phyloP scores from a whole-genome alignment of 2,113 vertebrate species.

The Pitta sordida region DNA sequence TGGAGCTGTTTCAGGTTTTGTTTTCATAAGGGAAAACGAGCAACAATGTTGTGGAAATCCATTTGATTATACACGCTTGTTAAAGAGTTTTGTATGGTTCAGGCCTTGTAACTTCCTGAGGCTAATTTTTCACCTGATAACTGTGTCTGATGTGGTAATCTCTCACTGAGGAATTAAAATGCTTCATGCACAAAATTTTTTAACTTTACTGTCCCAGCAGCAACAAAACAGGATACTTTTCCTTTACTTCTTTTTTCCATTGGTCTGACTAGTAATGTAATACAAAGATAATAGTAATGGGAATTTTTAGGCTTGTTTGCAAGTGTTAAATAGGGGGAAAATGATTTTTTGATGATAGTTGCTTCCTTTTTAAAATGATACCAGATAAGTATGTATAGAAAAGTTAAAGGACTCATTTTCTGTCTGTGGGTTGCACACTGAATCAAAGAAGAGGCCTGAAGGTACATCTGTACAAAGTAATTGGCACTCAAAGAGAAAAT shows the following conservation, averaged over 20 bases:
- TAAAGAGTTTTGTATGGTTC: not conserved
- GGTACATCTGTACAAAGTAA: slow-evolving; percentile 67
- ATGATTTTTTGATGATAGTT: not conserved
- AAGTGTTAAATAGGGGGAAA: not conserved
- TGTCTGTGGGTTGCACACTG: slow-evolving; percentile 14
- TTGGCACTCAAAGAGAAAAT: slow-evolving; percentile 69
- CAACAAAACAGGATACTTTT: not conserved
- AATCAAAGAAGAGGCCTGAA: slow-evolving; percentile 45
- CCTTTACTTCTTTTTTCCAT: not conserved
- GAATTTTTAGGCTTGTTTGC: not conserved
- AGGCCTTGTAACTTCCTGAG: not conserved
- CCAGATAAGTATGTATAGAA: not conserved
- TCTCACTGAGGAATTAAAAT: not conserved
- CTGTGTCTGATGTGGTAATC: not conserved
- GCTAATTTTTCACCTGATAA: not conserved
- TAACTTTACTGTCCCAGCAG: not conserved
- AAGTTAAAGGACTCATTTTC: slow-evolving; percentile 60
- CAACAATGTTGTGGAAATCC: not conserved
- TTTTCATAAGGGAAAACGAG: not conserved
- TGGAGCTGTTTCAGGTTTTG: not conserved
- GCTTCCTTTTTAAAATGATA: slow-evolving; percentile 16
- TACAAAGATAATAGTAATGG: not conserved
- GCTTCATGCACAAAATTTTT: not conserved
- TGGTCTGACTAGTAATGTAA: not conserved
- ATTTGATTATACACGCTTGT: not conserved